Percentiles rank a stretch among this genome's conserved stretches.
phyloP scores from a whole-genome alignment of 2,113 vertebrate species.

The Malurus alboscapulatus region DNA sequence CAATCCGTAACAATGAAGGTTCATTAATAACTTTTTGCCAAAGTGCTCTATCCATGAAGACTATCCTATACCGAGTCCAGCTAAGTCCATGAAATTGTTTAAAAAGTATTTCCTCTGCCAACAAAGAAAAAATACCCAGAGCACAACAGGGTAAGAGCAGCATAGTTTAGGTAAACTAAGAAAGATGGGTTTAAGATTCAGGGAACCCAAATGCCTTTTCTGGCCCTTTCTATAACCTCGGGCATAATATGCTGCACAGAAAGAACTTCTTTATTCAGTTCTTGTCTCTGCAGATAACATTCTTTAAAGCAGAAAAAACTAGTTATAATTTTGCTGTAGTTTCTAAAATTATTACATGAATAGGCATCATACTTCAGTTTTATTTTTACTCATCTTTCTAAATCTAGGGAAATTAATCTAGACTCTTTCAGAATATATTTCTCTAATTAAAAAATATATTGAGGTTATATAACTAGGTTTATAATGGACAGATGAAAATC shows the following conservation, averaged over 20 bases:
- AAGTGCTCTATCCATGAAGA: not conserved
- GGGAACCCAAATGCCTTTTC: not conserved
- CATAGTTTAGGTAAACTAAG: not conserved
- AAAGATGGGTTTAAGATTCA: not conserved
- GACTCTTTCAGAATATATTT: conserved; percentile 17
- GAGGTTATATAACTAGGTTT: conserved; percentile 4
- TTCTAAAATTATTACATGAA: conserved; percentile 39
- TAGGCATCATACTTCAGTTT: conserved; percentile 23
- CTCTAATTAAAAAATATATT: conserved; percentile 18
- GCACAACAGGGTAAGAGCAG: not conserved
- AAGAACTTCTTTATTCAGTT: not conserved
- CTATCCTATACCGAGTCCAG: not conserved
- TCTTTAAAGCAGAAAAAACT: not conserved
- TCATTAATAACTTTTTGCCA: conserved; percentile 53
- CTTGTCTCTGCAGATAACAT: not conserved
- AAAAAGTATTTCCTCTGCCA: not conserved
- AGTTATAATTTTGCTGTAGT: not conserved
- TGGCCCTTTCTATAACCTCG: not conserved
- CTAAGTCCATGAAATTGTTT: not conserved
- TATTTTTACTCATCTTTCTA: conserved; percentile 40
- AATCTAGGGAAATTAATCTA: conserved; percentile 36
- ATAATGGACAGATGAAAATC: not conserved
- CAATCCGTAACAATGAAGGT: conserved; percentile 41
- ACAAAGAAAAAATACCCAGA: not conserved
- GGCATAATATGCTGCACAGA: not conserved